Percentiles rank a stretch among this genome's conserved stretches.
phyloP scores from a whole-genome alignment of 2,888 invertebrate genomes.

The Agrilus mali region DNA sequence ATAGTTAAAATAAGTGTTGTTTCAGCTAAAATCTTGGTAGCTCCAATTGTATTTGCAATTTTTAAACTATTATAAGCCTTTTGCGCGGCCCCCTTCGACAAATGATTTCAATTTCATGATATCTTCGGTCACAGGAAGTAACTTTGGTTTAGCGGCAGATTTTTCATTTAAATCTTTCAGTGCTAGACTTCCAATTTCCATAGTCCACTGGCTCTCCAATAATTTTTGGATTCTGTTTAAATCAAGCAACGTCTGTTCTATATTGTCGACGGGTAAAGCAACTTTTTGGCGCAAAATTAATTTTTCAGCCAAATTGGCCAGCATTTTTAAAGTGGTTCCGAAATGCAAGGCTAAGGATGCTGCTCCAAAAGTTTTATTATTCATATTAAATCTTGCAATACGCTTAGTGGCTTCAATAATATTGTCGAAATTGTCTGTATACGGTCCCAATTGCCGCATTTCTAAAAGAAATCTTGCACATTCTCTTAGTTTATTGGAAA shows the following conservation, averaged over 20 bases:
- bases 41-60: neutral
- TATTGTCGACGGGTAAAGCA: constrained; percentile 2
- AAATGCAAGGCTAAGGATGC: constrained; percentile 9
- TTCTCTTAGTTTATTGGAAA: constrained; percentile 4
- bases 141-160: constrained; percentile 5
- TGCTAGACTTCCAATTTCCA: constrained; percentile 11
- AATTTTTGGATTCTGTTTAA: constrained; percentile 8
- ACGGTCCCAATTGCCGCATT: constrained; percentile 1
- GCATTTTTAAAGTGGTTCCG: constrained; percentile 10
- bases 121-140: constrained; percentile 5
- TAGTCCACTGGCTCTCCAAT: constrained; percentile 9
- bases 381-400: constrained; percentile 6
- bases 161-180: constrained; percentile 10
- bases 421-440: constrained; percentile 6
- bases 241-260: constrained; percentile 5
- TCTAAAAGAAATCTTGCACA: constrained; percentile 4
- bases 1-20: constrained; percentile 9
- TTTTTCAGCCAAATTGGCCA: constrained; percentile 10
- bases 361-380: constrained; percentile 11
- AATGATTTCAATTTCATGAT: constrained; percentile 5
- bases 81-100: constrained; percentile 3
- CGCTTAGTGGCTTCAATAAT: constrained; percentile 6
- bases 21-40: constrained; percentile 9
- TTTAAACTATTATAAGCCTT: constrained; percentile 4
- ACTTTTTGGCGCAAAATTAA: constrained; percentile 10